Evolutionary conservation across 2,797 vertebrate species (phyloP), one percentile per base, ranked within the genome.

Genomic region (Pempheris klunzingeri): DNA sequence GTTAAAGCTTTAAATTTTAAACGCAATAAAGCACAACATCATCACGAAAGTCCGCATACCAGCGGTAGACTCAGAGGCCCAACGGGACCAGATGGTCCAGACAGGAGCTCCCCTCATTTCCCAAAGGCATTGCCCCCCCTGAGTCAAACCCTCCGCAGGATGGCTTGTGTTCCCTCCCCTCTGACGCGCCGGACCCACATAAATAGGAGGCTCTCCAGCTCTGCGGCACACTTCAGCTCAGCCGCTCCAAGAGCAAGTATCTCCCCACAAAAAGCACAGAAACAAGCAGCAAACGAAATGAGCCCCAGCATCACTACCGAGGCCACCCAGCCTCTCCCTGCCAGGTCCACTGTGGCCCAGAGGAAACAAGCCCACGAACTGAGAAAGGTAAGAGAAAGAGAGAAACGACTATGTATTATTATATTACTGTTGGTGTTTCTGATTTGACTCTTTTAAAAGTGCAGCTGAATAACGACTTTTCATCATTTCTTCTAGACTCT

Each of bases 351-450:
- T 6, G 93, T 96, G 74, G 94, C 95, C 74, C 93, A 95, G 79
- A 95, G 94, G 46, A 93, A 90, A 86, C 94, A 96, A 49, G 93
- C 95, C 24, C 92, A 95, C 67, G 96, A 96, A 77, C 83, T 96
- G 68, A 96, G 97, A 92, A 97, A 97, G 96, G 96, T 98, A 89
- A 95, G 94, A 3, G 34, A 20, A 26, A 28, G 1, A 57, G 12
- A 71, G 0, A 70, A 11, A 47, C n/a, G n/a, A n/a, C n/a, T n/a
- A n/a, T n/a, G n/a, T n/a, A n/a, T n/a, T n/a, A n/a, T n/a, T n/a
- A n/a, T n/a, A n/a, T n/a, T n/a, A 14, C 8, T 49, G 5, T 38
- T 38, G 4, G 5, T 34, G 8, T 47, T 3, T 2, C 7, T 55
- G 15, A 1, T 11, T 36, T 60, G 10, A 8, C 2, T 74, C n/a